A percentile compares a stretch with the other conserved stretches of the same genome.
Evolutionary conservation across 2,797 vertebrate genomes (phyloP).

Genomic region (Artibeus jamaicensis): DNA sequence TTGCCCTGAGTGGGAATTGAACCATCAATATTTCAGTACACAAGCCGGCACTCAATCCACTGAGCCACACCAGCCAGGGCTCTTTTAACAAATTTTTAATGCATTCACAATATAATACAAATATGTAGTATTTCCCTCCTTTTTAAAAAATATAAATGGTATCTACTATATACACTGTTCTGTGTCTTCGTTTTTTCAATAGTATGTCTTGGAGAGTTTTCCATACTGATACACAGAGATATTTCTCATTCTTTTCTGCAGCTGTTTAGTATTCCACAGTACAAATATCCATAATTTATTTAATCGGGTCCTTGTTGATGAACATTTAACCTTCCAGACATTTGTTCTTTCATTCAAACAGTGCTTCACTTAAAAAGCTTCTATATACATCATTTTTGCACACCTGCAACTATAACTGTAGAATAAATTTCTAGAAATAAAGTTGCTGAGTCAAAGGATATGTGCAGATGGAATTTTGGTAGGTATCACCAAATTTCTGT

Average conservation of each 20-base stretch:
- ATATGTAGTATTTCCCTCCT: not conserved
- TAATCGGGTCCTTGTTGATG: not conserved
- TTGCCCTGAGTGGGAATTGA: no score
- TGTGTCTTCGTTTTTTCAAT: not conserved
- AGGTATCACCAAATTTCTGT: not conserved
- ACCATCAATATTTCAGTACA: no score
- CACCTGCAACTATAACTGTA: not conserved
- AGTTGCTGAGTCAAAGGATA: not conserved
- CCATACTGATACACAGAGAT: not conserved
- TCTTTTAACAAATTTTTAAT: not conserved
- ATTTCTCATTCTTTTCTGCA: not conserved
- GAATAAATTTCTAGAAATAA: not conserved
- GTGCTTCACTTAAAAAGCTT: not conserved
- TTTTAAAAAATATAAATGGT: not conserved
- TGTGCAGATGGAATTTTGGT: not conserved
- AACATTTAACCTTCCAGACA: not conserved
- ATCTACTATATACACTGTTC: not conserved
- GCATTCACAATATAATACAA: not conserved
- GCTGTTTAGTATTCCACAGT: not conserved
- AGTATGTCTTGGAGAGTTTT: not conserved
- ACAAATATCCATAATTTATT: not conserved
- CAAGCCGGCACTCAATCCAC: no score
- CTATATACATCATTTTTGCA: not conserved
- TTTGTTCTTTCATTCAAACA: conserved; percentile 6
- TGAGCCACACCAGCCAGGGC: no score